These are phyloP conservation scores for Sarcophaga bullata DNA, from an alignment of 1,140 invertebrate genomes.

Conservation along the genomic window DNA sequence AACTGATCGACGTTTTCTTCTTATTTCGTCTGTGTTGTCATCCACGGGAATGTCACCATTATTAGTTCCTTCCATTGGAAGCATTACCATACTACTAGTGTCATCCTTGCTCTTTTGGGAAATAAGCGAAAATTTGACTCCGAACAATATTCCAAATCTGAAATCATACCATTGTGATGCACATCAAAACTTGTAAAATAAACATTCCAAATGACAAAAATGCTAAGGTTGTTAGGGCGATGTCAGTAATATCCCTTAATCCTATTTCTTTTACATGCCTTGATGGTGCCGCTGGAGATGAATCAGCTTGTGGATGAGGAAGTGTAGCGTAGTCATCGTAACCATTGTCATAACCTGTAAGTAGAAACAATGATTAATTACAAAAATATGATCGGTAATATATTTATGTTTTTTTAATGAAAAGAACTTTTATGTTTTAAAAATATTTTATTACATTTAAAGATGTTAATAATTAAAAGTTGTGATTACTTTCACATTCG, in stretches of 20 bases:
- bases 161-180: conserved; percentile 70
- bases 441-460: too few relatives aligned
- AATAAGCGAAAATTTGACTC: conserved; percentile 39
- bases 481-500: too few relatives aligned
- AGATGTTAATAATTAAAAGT: too few relatives aligned
- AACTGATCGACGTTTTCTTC: conserved; percentile 49
- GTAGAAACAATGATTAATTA: too few relatives aligned
- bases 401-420: too few relatives aligned
- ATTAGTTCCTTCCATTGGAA: conserved; percentile 54
- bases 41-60: conserved; percentile 41
- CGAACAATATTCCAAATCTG: conserved; percentile 23
- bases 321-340: neutral
- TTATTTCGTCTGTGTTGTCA: conserved; percentile 56
- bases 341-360: neutral
- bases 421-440: too few relatives aligned
- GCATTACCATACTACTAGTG: conserved; percentile 56
- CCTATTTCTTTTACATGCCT: conserved; percentile 69
- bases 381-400: too few relatives aligned
- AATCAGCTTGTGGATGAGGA: neutral
- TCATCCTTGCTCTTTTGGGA: conserved; percentile 60
- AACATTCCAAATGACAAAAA: conserved; percentile 83
- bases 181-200: conserved; percentile 78
- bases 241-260: conserved; percentile 78
- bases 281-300: neutral
- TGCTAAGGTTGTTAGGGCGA: conserved; percentile 80